phyloP scores from a whole-genome alignment of 92 coral and sea anemone species.

The Porites divaricata region DNA sequence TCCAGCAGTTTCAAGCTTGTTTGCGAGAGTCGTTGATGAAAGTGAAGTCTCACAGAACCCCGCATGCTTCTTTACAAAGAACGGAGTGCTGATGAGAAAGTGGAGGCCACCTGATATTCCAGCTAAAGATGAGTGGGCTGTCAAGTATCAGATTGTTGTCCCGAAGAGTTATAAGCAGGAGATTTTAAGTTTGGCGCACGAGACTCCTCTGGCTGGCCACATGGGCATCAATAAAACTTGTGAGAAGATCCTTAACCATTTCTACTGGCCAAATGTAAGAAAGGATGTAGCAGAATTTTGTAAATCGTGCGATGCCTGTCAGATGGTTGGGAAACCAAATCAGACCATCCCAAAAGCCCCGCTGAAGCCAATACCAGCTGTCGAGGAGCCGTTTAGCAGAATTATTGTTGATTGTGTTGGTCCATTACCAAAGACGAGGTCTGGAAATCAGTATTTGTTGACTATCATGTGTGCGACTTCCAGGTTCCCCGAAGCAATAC shows the following conservation, averaged over 20 bases:
- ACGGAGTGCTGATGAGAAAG: conserved; percentile 4
- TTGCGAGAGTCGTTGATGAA: conserved; percentile 52
- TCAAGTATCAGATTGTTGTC: conserved; percentile 47
- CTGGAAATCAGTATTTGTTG: conserved; percentile 27
- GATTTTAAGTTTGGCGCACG: conserved; percentile 49
- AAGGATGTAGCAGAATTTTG: conserved; percentile 52
- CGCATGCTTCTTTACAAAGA: conserved; percentile 48
- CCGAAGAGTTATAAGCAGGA: conserved; percentile 40
- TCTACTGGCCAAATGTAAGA: conserved; percentile 36
- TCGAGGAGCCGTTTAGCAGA: conserved; percentile 63
- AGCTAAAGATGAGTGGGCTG: not conserved
- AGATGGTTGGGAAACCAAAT: conserved; percentile 58
- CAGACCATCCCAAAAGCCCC: conserved; percentile 57
- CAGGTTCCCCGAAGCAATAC: conserved; percentile 25
- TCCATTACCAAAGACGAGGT: not conserved
- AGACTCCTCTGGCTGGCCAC: conserved; percentile 36
- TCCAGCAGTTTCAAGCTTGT: conserved; percentile 44
- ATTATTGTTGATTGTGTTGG: conserved; percentile 50
- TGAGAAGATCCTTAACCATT: too few species aligned
- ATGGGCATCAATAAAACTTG: too few species aligned
- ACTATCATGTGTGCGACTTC: conserved; percentile 33
- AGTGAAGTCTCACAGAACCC: not conserved
- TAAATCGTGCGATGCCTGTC: conserved; percentile 44
- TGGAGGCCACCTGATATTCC: too few species aligned
- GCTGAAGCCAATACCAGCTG: conserved; percentile 56